Conservation (phyloP, 2,888 invertebrate genomes). For the Pandemis cinnamomeana region DNA sequence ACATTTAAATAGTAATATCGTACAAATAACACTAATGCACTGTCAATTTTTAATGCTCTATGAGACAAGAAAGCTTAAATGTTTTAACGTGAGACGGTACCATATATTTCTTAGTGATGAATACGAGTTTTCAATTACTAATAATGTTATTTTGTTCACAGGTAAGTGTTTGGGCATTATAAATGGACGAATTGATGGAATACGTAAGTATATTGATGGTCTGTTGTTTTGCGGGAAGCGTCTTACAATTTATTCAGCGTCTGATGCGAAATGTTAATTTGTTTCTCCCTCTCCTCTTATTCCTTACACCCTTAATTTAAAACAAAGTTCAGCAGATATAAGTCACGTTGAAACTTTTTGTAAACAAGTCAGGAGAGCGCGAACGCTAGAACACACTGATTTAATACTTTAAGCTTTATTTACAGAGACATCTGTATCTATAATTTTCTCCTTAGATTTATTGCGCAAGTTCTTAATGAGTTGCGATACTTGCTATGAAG, state of each 20-base stretch:
- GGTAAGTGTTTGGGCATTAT: slow-evolving; percentile 53
- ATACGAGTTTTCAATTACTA: slow-evolving; percentile 52
- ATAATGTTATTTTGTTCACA: slow-evolving; percentile 61
- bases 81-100: slow-evolving; percentile 45
- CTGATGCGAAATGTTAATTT: slow-evolving; percentile 50
- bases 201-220: slow-evolving; percentile 28
- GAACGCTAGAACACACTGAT: slow-evolving; percentile 70
- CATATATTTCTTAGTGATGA: slow-evolving; percentile 46
- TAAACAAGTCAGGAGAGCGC: slow-evolving; percentile 59
- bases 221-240: slow-evolving; percentile 1
- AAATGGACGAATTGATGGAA: not conserved
- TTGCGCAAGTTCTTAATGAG: slow-evolving; percentile 72
- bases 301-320: slow-evolving; percentile 52
- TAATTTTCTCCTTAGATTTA: slow-evolving; percentile 76
- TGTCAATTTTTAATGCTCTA: slow-evolving; percentile 80
- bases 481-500: slow-evolving; percentile 52
- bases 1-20: slow-evolving; percentile 71
- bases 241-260: slow-evolving; percentile 26
- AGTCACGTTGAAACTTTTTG: slow-evolving; percentile 78
- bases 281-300: slow-evolving; percentile 48
- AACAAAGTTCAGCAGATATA: slow-evolving; percentile 69
- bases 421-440: slow-evolving; percentile 72
- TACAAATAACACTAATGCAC: slow-evolving; percentile 78
- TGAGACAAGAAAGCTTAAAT: slow-evolving; percentile 61
- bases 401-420: slow-evolving; percentile 82